phyloP scores from a whole-genome alignment of 2,113 vertebrate genomes.

The Oryzias woworae region DNA sequence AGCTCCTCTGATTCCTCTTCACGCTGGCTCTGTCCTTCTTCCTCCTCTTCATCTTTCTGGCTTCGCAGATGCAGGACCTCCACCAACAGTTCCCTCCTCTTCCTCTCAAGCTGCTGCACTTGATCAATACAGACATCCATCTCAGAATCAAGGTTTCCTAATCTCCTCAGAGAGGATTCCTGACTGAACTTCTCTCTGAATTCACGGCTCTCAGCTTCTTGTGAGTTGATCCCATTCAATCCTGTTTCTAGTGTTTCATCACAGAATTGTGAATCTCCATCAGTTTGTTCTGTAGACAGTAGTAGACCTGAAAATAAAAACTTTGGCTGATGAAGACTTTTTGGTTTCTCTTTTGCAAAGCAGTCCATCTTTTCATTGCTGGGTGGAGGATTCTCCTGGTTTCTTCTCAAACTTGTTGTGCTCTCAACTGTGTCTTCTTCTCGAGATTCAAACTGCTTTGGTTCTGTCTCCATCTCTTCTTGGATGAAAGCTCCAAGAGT shows the following conservation, averaged over 20 bases:
- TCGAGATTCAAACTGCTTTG: neutral
- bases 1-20: constrained; percentile 67
- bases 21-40: constrained; percentile 69
- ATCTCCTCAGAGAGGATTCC: constrained; percentile 5
- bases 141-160: constrained; percentile 43
- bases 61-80: constrained; percentile 83
- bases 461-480: constrained; percentile 12
- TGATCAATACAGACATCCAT: constrained; percentile 82
- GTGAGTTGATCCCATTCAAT: neutral
- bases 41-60: constrained; percentile 76
- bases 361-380: constrained; percentile 7
- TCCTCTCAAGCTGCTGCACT: constrained; percentile 81
- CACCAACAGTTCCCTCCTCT: constrained; percentile 80
- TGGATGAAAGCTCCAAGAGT: constrained; percentile 17
- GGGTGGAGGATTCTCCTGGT: constrained; percentile 1
- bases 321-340: constrained; percentile 6
- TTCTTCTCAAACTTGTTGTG: neutral
- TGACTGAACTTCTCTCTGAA: neutral
- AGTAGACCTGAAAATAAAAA: neutral
- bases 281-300: neutral
- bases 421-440: constrained; percentile 4
- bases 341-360: constrained; percentile 4
- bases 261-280: constrained; percentile 7
- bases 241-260: constrained; percentile 8
- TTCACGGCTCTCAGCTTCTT: constrained; percentile 11